Conservation (phyloP, 2,888 invertebrate species). For the Cephus spinipes region DNA sequence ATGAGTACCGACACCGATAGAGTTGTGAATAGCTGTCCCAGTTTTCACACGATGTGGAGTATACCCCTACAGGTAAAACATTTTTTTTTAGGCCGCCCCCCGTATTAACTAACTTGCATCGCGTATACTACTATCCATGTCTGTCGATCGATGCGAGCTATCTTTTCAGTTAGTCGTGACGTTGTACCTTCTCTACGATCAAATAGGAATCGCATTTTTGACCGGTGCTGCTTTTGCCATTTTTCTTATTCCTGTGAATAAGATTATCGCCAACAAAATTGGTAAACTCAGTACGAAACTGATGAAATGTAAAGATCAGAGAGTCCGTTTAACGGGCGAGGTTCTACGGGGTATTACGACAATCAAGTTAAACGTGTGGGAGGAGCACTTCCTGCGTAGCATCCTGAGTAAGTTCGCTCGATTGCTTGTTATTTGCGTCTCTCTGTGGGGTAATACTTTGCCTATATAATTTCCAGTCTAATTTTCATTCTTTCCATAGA, state of each 20-base stretch:
- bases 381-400: slow-evolving; percentile 82
- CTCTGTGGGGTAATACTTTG: not conserved
- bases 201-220: slow-evolving; percentile 92
- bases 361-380: slow-evolving; percentile 95
- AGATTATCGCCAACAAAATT: slow-evolving; percentile 89
- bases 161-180: slow-evolving; percentile 80
- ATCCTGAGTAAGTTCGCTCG: slow-evolving; percentile 73
- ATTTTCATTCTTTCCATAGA: slow-evolving; percentile 64
- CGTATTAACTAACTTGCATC: slow-evolving; percentile 9
- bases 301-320: slow-evolving; percentile 91
- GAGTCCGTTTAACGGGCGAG: slow-evolving; percentile 90
- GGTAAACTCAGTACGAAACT: slow-evolving; percentile 85
- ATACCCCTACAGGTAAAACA: slow-evolving; percentile 85
- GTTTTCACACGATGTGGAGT: slow-evolving; percentile 97
- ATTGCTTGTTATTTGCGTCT: not conserved
- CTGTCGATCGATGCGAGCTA: slow-evolving; percentile 5
- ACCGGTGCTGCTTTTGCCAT: slow-evolving; percentile 90
- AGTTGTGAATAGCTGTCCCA: slow-evolving; percentile 94
- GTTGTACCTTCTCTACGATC: slow-evolving; percentile 84
- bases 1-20: slow-evolving; percentile 97
- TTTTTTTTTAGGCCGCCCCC: too few relatives aligned
- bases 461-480: not conserved
- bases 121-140: not conserved
- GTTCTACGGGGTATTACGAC: slow-evolving; percentile 87
- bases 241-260: slow-evolving; percentile 92